Evolutionary conservation across 2,113 vertebrate genomes (phyloP), one percentile per base, ranked within the genome.

Genomic region (Prunella himalayana): DNA sequence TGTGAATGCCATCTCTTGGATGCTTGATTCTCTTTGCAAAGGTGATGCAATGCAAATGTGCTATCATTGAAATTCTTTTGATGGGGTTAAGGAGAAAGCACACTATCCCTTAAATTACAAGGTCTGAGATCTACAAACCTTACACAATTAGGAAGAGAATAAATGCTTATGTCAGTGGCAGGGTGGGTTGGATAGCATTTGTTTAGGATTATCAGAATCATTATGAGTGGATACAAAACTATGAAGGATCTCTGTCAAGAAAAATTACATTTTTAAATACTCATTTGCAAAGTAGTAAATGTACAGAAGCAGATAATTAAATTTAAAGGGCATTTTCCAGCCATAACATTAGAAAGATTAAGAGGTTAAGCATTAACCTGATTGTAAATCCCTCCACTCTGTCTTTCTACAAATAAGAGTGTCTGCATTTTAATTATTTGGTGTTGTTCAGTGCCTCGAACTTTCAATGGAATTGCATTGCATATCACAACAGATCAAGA

Each of bases 291-390:
- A 78, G 49, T 5, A 33, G 63, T 51, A 60, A 94, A 94, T 45
- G 31, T 81, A 73, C 70, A 90, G 71, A 82, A 92, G 47, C n/a
- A 65, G 42, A 77, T 92, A 79, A 95, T 95, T 73, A 59, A 80
- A 89, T 93, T 87, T 94, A 83, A 96, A 94, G 37, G 57, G 4
- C 47, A 37, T 90, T 96, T 89, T 80, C 59, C 68, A 86, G 33
- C 19, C 6, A 54, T 63, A 73, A 59, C n/a, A 44, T 95, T 59
- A 59, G 33, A 75, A 77, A 86, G 79, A 70, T 70, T 90, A 91
- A 79, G 79, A 93, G 56, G 85, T 94, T 91, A 94, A 88, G 80
- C 42, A 78, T 81, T 92, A 96, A 92, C 68, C 49, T 83, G 49
- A 28, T 44, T 60, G 23, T 16, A 93, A 94, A 95, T 80, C 51